These are phyloP conservation scores for Hirtodrosophila trivittata DNA, from an alignment of 2,888 invertebrate genomes.

Conservation along the genomic window DNA sequence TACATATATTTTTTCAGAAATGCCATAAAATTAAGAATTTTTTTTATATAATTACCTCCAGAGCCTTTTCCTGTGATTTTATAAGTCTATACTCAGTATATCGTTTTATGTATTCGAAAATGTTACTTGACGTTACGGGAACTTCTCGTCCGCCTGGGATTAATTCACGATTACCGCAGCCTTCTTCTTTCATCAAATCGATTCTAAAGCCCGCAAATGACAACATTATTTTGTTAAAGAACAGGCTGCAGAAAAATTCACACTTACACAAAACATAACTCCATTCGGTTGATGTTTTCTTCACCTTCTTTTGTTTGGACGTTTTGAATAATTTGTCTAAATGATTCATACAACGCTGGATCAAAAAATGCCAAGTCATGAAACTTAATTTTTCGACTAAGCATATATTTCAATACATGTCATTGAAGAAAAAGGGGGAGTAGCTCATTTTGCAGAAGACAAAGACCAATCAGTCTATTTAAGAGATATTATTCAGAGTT, in stretches of 20 bases:
- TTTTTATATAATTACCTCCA: conserved; percentile 88
- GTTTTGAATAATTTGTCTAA: conserved; percentile 95
- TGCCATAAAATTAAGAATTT: conserved; percentile 91
- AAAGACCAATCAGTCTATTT: conserved; percentile 95
- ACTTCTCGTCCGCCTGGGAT: conserved; percentile 95
- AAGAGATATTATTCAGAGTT: background rate
- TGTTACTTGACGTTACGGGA: conserved; percentile 95
- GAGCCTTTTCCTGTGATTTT: conserved; percentile 95
- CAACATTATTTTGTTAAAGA: background rate
- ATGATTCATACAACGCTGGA: conserved; percentile 97
- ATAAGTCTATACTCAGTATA: conserved; percentile 98
- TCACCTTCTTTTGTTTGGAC: conserved; percentile 93
- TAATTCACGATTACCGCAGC: conserved; percentile 94
- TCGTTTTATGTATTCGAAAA: conserved; percentile 98
- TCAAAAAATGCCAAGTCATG: conserved; percentile 99
- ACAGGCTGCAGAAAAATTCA: no score
- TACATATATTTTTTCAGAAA: no score
- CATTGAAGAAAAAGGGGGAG: conserved; percentile 98
- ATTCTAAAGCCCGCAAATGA: conserved; percentile 86
- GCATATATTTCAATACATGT: conserved; percentile 97
- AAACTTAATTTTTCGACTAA: conserved; percentile 96
- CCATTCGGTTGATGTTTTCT: conserved; percentile 92
- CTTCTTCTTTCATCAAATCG: conserved; percentile 97
- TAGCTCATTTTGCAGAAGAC: conserved; percentile 98
- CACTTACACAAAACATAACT: conserved; percentile 94